phyloP scores from a whole-genome alignment of 2,113 vertebrate species.

The Notechis scutatus region DNA sequence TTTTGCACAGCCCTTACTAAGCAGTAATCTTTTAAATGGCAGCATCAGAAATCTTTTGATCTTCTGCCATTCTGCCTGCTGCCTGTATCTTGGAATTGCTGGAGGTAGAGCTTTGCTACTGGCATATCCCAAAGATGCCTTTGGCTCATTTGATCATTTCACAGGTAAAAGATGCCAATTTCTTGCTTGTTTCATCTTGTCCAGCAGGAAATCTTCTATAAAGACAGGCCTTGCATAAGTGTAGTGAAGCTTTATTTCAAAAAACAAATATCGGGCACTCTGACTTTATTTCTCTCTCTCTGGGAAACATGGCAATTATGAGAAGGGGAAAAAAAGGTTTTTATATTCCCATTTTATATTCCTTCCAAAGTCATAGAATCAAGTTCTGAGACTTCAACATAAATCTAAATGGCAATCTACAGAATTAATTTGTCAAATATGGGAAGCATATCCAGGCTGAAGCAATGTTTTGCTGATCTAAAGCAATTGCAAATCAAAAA shows the following conservation, averaged over 20 bases:
- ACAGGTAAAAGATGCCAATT: background rate
- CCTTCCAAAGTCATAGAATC: background rate
- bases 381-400: background rate
- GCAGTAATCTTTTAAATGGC: background rate
- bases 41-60: background rate
- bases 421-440: background rate
- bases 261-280: background rate
- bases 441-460: background rate
- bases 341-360: background rate
- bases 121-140: background rate
- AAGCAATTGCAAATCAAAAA: background rate
- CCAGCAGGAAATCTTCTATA: background rate
- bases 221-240: background rate
- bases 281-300: background rate
- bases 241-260: background rate
- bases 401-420: background rate
- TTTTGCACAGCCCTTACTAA: background rate
- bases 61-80: background rate
- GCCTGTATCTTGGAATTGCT: background rate
- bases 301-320: background rate
- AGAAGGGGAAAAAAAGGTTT: background rate
- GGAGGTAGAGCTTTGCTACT: background rate
- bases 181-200: background rate
- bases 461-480: background rate
- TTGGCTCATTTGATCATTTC: background rate